Evolutionary conservation across 2,113 vertebrate genomes (phyloP).

Genomic region (Centropus bengalensis): DNA sequence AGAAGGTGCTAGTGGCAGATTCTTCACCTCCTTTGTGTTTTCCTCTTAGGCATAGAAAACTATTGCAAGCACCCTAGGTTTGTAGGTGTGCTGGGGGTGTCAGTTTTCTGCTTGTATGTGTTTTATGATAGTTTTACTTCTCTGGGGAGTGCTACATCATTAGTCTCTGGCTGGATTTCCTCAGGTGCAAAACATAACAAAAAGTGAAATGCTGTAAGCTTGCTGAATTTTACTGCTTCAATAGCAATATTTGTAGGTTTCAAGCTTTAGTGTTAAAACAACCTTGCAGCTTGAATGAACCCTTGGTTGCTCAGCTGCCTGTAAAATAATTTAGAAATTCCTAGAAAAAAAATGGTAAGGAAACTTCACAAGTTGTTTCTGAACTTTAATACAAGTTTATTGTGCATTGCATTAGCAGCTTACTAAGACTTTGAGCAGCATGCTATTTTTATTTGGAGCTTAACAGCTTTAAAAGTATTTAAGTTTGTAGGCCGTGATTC

Average conservation of each 20-base stretch:
- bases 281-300: background rate
- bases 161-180: background rate
- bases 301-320: background rate
- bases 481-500: background rate
- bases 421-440: background rate
- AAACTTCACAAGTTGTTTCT: background rate
- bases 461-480: background rate
- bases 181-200: background rate
- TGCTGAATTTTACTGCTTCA: background rate
- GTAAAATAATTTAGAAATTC: background rate
- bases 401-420: background rate
- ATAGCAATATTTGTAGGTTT: background rate
- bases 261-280: background rate
- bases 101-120: background rate
- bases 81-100: too few relatives aligned
- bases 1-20: background rate
- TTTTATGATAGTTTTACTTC: background rate
- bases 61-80: background rate
- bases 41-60: background rate
- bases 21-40: background rate
- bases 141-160: background rate
- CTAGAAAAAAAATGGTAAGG: background rate
- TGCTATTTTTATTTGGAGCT: background rate
- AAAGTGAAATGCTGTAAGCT: background rate
- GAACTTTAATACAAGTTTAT: background rate